Base-by-base conservation (phyloP, 1,140 invertebrate species). In the Lordiphosa collinella region DNA sequence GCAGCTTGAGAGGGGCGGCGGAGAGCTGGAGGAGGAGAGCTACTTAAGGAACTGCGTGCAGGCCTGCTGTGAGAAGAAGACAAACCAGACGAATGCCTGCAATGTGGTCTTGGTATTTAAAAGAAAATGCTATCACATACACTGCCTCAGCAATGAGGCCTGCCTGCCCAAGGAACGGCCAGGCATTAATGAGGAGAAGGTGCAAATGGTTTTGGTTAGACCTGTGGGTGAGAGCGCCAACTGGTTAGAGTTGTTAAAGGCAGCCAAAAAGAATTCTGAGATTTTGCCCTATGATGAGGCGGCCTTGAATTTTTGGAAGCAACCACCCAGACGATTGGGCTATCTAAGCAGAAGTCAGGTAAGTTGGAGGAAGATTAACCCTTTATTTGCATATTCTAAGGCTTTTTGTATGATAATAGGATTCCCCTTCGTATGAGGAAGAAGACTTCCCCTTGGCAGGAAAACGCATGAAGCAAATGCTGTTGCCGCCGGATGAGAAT, bases 81-180 rank as follows among this genome's bases (percentile, higher is more conserved):
- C 47, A 2, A 79, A 76, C 16, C 59, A 61, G 12, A 85, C 72
- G 1, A 90, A 92, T 34, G 87, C 90, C 1, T 97, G 96, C 85
- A 94, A 97, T 89, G 92, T 96, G 59, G 95, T 93, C 3, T 93
- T 97, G 73, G 93, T 95, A 82, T 92, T 92, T 54, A 93, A 95
- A 66, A 88, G 89, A 12, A 93, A 92, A 44, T 97, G 95, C 87
- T 97, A 92, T 80, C 93, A 94, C 89, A 91, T 95, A 8, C 91
- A 92, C 52, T 96, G 95, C 89, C 90, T 89, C 16, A 93, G 89
- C 76, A 92, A 94, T 86, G 92, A 94, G 75, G 84, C 92, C 36
- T 96, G 95, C 75, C 59, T 93, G 64, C 94, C 94, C 50, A 88
- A 94, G 12, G 89, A 92, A 48, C 89, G 91, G 32, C 76, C 89